Evolutionary conservation across 2,797 vertebrate species (phyloP).

Genomic region (Melopsittacus undulatus): DNA sequence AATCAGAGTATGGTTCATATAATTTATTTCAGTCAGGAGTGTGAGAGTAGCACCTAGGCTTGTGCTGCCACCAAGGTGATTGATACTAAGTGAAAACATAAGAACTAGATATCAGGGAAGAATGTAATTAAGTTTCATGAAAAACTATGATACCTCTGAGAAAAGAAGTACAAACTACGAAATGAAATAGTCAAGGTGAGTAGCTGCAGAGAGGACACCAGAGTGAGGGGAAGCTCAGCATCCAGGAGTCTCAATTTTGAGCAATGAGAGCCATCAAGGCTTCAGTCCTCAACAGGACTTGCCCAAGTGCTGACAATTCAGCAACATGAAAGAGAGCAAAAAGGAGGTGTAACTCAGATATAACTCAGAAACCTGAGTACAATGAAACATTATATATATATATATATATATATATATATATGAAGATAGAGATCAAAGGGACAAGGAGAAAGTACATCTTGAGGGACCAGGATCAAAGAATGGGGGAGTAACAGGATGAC

Average conservation of each 20-base stretch:
- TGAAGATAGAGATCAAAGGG: constrained; percentile 38
- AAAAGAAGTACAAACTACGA: constrained; percentile 22
- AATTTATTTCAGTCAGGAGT: not conserved
- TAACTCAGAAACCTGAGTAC: not conserved
- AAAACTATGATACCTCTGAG: not conserved
- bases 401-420: not conserved
- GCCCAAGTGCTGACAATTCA: not conserved
- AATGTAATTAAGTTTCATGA: not conserved
- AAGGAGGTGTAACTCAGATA: not conserved
- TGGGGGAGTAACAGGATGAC: not conserved
- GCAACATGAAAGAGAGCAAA: not conserved
- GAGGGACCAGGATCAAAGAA: constrained; percentile 15
- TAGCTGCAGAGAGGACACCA: not conserved
- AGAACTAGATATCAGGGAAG: not conserved
- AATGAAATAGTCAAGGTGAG: not conserved
- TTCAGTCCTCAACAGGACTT: not conserved
- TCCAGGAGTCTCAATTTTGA: not conserved
- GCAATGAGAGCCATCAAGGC: not conserved
- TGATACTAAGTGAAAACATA: not conserved
- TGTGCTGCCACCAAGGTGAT: not conserved
- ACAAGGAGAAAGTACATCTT: not conserved
- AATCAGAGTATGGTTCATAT: not conserved
- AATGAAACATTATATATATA: not conserved
- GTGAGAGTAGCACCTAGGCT: not conserved
- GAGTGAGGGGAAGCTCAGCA: not conserved